A percentile compares a stretch with the other conserved stretches of the same genome.
Conservation (phyloP, 2,797 vertebrate species). For the Taenioides sp. region DNA sequence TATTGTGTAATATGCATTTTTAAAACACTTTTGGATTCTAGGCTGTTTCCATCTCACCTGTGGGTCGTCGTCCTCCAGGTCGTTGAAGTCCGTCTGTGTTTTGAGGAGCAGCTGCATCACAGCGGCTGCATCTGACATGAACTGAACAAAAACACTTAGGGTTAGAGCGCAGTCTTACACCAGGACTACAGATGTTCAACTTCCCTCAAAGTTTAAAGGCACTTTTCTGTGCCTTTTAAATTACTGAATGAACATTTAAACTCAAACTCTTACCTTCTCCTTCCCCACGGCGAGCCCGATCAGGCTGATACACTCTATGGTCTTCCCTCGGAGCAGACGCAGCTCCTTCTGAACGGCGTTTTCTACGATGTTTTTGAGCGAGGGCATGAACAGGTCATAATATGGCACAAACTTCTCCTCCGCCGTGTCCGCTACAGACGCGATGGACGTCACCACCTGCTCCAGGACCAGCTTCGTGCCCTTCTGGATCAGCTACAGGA, state of each 20-base stretch:
- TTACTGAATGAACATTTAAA: no score
- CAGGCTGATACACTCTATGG: conserved; percentile 98
- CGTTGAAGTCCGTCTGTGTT: conserved; percentile 96
- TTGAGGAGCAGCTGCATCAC: conserved; percentile 97
- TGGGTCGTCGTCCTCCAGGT: conserved; percentile 96
- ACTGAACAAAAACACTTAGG: conserved; percentile 67
- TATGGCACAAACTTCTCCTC: conserved; percentile 99
- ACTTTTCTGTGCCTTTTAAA: no score
- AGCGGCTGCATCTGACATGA: conserved; percentile 98
- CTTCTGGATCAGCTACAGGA: conserved; percentile 90
- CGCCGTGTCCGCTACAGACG: conserved; percentile 96
- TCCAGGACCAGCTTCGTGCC: conserved; percentile 98
- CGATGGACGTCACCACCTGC: conserved; percentile 98
- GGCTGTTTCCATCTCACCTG: conserved; percentile 75
- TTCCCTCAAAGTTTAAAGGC: no score
- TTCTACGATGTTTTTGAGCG: conserved; percentile 96
- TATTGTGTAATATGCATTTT: no score
- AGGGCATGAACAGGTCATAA: conserved; percentile 97
- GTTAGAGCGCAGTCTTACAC: background rate
- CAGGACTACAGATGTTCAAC: background rate
- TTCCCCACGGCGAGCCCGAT: conserved; percentile 98
- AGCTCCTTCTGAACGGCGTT: conserved; percentile 97
- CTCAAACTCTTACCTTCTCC: conserved; percentile 82
- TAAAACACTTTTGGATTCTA: no score
- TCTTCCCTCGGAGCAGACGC: conserved; percentile 93